Evolutionary conservation across 2,888 invertebrate species (phyloP).

Genomic region (Stramonita haemastoma): DNA sequence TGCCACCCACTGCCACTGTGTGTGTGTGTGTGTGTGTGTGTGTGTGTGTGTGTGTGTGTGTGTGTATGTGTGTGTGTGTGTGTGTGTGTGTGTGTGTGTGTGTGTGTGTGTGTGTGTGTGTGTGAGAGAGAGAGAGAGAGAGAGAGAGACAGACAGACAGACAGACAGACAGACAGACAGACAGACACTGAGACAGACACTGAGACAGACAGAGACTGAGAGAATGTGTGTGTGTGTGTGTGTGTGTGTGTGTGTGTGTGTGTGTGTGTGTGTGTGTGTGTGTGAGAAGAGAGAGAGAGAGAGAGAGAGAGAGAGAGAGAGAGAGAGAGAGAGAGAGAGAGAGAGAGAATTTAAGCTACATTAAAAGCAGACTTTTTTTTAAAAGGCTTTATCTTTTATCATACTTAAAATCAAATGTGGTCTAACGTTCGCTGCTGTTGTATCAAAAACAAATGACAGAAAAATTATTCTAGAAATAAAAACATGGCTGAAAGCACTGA

Average conservation of each 20-base stretch:
- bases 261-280: no score
- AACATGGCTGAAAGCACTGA: no score
- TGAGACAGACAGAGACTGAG: no score
- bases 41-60: constrained; percentile 3
- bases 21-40: not conserved
- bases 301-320: not conserved
- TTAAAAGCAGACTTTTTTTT: no score
- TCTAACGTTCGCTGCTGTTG: not conserved
- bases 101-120: constrained; percentile 12
- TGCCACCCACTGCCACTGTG: no score
- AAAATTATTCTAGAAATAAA: no score
- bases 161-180: no score
- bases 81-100: not conserved
- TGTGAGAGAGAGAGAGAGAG: no score
- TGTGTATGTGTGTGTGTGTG: not conserved
- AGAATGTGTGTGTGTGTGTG: no score
- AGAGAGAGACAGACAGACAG: no score
- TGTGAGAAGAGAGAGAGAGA: not conserved
- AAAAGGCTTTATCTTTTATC: not conserved
- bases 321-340: constrained; percentile 17
- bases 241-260: not conserved
- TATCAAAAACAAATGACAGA: no score
- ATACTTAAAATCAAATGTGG: not conserved
- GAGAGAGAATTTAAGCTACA: not conserved
- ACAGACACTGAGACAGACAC: no score